Base-by-base conservation (phyloP, 1,140 invertebrate species). In the Mylabris phalerata region DNA sequence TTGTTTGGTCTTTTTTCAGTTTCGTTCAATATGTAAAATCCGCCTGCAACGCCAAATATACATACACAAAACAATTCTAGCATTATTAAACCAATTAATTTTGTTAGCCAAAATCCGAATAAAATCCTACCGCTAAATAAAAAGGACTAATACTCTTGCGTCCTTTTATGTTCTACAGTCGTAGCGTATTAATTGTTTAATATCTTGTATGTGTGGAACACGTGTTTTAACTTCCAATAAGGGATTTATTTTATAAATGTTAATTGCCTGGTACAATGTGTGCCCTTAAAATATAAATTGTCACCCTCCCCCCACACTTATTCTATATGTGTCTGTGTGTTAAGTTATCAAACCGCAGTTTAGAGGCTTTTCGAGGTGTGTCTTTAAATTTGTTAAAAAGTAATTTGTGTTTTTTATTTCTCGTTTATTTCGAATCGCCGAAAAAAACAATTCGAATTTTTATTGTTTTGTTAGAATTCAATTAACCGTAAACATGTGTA, bases 191-290 rank as follows among this genome's bases (percentile, higher is more conserved):
- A 70, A 71, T 71, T 71, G 70, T 67, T 71, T 70, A 70, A 71
- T 71, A 71, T 71, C 70, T 71, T 68, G 32, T 32, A 32, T 32
- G 32, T 32, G 57, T 60, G 67, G 60, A 69, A 68, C 70, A 70
- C 67, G 68, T 68, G 70, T 71, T 71, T 67, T 63, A 66, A 62
- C 68, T 66, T 54, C 64, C 62, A 63, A 71, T 69, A 64, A 65
- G 67, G 70, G 67, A 71, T 71, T 71, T 71, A 65, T 57, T 70
- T 68, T 65, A 67, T 64, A 71, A 67, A 69, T 68, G 69, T 71
- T 71, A 71, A 71, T 71, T 71, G 68, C 67, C 46, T 32, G 32
- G 19, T 51, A 55, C 38, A 46, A 39, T 58, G 51, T 55, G 39
- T 61, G 25, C 52, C 57, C 39, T 57, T 42, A 11, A 42, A 42